phyloP scores from a whole-genome alignment of 2,797 vertebrate species.

The Falco cherrug region DNA sequence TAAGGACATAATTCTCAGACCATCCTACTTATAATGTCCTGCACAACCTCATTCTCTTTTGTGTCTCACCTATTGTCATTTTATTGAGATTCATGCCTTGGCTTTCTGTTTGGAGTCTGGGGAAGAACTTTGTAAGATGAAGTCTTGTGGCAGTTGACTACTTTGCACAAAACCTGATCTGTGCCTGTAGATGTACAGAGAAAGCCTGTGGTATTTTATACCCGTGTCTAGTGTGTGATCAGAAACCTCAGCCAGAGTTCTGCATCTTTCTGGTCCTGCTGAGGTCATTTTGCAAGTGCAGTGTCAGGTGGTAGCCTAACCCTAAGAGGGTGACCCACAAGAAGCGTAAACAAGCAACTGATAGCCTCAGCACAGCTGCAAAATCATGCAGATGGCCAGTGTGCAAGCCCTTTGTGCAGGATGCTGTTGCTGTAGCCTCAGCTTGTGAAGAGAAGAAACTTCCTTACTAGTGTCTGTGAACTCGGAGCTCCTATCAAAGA shows the following conservation, averaged over 20 bases:
- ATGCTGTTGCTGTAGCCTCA: too few relatives aligned
- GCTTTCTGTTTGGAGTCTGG: not conserved
- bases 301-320: not conserved
- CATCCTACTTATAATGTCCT: not conserved
- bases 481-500: not conserved
- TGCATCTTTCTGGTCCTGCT: not conserved
- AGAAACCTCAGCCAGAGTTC: not conserved
- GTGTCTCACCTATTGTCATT: not conserved
- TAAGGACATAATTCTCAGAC: not conserved
- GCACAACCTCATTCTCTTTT: not conserved
- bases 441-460: not conserved
- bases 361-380: not conserved
- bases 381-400: accelerated
- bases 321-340: not conserved
- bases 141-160: not conserved
- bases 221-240: accelerated
- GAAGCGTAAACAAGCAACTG: not conserved
- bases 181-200: not conserved
- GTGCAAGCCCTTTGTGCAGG: not conserved
- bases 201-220: not conserved
- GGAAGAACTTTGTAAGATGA: not conserved
- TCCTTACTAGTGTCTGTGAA: not conserved
- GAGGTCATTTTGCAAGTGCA: not conserved
- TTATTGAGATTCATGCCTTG: not conserved
- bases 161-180: not conserved